Evolutionary conservation across 2,888 invertebrate species (phyloP), one percentile per base, ranked within the genome.

Genomic region (Harpalus rubripes): DNA sequence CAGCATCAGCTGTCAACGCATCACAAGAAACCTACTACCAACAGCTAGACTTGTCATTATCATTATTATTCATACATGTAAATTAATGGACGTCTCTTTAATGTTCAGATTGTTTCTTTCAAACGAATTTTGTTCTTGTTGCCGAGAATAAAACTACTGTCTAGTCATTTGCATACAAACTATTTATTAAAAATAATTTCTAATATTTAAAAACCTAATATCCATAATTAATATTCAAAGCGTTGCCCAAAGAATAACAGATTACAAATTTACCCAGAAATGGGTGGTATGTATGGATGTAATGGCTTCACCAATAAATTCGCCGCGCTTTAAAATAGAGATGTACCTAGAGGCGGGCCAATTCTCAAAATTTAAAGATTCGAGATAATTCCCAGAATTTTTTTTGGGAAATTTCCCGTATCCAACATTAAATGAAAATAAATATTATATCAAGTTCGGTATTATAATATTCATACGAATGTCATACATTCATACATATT

Each of bases 51-150:
- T 63, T 63, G 68, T 39, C 68, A 68, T 68, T 68, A 68, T 68
- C 68, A 68, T 39, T 68, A 68, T 68, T 68, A 68, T 68, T 68
- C 68, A 68, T 68, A 39, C 68, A 68, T 68, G 63, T 22, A 63
- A 63, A 63, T 63, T 63, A 63, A 63, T 63, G 63, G 63, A 63
- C 63, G 63, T 63, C 63, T 63, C 18, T 63, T 63, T 63, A 63
- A 22, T 63, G 63, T 63, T 63, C 22, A 63, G 22, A 63, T 63
- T 63, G 63, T 63, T 63, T 18, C 22, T 63, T 7, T 63, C 22
- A 18, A 18, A 12, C 8, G 10, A 5, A 18, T 59, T 18, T 59
- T 59, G 59, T 59, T 59, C 18, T 59, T 59, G 16, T 59, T 59
- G 12, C 18, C 16, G 7, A 59, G 18, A 59, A 59, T 59, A 59